These are phyloP conservation scores for Bagarius yarrelli DNA, from an alignment of 2,113 vertebrate species.

Conservation along the genomic window DNA sequence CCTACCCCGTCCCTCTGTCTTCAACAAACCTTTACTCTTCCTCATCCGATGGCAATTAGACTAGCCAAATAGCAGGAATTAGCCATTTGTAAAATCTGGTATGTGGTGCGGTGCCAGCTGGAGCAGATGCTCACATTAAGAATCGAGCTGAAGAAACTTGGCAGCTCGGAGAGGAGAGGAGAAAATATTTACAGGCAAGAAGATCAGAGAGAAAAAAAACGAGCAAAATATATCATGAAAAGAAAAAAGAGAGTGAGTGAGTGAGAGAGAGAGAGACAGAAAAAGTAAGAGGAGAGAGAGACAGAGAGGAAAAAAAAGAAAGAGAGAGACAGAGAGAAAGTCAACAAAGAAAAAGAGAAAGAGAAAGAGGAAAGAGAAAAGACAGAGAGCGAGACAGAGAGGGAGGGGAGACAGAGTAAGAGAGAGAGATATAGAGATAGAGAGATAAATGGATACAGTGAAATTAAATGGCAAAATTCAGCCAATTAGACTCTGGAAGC, in stretches of 20 bases:
- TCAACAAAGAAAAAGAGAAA: too few relatives aligned
- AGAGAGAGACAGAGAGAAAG: neutral
- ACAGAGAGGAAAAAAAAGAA: neutral
- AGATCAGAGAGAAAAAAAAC: slow-evolving; percentile 37
- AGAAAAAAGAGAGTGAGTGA: neutral
- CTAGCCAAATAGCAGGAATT: slow-evolving; percentile 74
- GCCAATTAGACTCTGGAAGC: slow-evolving; percentile 76
- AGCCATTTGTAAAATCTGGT: slow-evolving; percentile 69
- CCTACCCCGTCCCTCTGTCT: slow-evolving; percentile 35
- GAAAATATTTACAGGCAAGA: slow-evolving; percentile 44
- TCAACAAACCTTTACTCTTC: slow-evolving; percentile 58
- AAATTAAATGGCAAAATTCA: slow-evolving; percentile 73
- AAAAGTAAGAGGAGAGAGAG: neutral
- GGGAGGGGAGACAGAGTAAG: too few relatives aligned
- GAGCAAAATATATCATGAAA: neutral
- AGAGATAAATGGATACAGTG: neutral
- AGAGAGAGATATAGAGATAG: slow-evolving; percentile 1
- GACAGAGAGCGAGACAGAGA: too few relatives aligned
- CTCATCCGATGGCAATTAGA: slow-evolving; percentile 73
- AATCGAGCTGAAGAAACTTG: slow-evolving; percentile 57
- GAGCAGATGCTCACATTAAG: slow-evolving; percentile 76
- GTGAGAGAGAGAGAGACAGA: neutral
- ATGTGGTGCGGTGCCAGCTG: slow-evolving; percentile 69
- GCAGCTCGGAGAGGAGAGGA: slow-evolving; percentile 55
- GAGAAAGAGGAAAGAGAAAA: too few relatives aligned